Conservation (phyloP, 2,888 invertebrate species). For the Penaeus monodon region DNA sequence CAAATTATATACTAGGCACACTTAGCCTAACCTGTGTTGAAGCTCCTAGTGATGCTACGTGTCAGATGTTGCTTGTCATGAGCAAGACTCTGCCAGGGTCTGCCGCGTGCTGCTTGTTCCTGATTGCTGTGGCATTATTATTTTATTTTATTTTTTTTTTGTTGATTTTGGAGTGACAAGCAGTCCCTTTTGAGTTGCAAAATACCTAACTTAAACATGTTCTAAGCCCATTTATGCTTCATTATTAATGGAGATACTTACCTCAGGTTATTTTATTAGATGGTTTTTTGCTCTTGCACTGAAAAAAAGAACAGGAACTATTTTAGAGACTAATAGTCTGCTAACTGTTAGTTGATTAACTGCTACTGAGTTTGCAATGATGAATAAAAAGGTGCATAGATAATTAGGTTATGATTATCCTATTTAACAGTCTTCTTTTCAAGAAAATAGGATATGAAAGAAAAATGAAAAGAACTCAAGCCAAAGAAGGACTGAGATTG, state of each 20-base stretch:
- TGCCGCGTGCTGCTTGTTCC: conserved; percentile 10
- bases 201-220: conserved; percentile 29
- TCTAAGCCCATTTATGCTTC: conserved; percentile 19
- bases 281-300: background rate
- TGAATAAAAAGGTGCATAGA: too few species aligned
- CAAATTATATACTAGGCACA: background rate
- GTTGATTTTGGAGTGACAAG: conserved; percentile 18
- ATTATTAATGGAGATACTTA: conserved; percentile 37
- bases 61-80: conserved; percentile 9
- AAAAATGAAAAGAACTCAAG: too few species aligned
- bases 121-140: conserved; percentile 10
- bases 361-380: too few species aligned
- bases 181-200: conserved; percentile 29
- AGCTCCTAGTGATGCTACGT: conserved; percentile 13
- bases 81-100: background rate
- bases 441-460: too few species aligned
- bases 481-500: too few species aligned
- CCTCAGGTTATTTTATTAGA: conserved; percentile 29
- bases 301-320: background rate
- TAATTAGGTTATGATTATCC: too few species aligned
- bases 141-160: too few species aligned
- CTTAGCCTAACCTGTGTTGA: conserved; percentile 16
- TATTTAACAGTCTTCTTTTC: too few species aligned
- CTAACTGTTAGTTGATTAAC: too few species aligned
- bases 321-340: background rate